Evolutionary conservation across 2,888 invertebrate species (phyloP).

Genomic region (Nasonia oneida): DNA sequence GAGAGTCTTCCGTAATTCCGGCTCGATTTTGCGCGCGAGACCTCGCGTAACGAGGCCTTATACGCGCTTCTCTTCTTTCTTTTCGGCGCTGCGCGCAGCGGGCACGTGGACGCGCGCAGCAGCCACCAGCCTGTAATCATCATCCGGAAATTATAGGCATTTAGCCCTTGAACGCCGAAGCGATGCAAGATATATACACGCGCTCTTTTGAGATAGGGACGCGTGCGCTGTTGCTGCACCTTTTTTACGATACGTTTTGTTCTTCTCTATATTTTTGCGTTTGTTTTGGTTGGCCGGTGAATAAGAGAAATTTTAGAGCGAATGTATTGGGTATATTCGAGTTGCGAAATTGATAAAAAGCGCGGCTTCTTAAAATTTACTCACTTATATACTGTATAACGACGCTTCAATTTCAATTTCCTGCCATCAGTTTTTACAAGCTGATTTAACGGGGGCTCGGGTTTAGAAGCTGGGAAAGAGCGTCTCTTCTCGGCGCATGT

Average conservation of each 20-base stretch:
- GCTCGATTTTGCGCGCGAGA: constrained; percentile 35
- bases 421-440: constrained; percentile 53
- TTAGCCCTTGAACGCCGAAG: constrained; percentile 67
- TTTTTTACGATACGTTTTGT: neutral
- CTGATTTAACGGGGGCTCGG: constrained; percentile 37
- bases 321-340: too few relatives aligned
- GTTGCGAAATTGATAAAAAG: neutral
- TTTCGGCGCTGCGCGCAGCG: constrained; percentile 37
- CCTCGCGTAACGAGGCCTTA: neutral
- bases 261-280: neutral
- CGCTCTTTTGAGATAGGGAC: neutral
- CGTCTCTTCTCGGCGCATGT: neutral
- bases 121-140: constrained; percentile 73
- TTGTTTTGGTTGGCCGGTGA: neutral
- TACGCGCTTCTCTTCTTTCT: neutral
- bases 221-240: constrained; percentile 6
- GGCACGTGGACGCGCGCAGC: constrained; percentile 55
- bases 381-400: neutral
- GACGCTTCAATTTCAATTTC: constrained; percentile 54
- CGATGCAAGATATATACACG: constrained; percentile 6
- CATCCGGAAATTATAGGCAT: constrained; percentile 77
- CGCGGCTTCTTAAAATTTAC: neutral
- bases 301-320: too few relatives aligned
- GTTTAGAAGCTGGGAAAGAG: constrained; percentile 46
- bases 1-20: constrained; percentile 1